A percentile compares a stretch with the other conserved stretches of the same genome.
Conservation (phyloP, 2,888 invertebrate genomes). For the Tryphoninae sp. region DNA sequence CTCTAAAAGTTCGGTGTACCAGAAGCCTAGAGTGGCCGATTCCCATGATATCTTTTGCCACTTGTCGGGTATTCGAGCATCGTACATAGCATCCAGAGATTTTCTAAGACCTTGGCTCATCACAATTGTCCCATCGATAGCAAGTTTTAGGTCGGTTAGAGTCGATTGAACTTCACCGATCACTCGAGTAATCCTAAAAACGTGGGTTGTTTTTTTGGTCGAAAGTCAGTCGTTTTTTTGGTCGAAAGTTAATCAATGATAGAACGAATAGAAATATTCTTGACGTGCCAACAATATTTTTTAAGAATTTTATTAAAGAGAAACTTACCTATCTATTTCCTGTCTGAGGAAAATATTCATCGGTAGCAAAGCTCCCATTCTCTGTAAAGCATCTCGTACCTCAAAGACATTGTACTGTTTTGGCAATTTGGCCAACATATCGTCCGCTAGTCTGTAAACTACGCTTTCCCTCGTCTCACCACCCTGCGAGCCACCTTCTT, state of each 20-base stretch:
- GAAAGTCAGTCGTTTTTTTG: too few relatives aligned
- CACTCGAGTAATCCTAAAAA: conserved; percentile 92
- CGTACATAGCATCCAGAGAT: conserved; percentile 97
- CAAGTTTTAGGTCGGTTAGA: conserved; percentile 93
- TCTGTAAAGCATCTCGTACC: conserved; percentile 92
- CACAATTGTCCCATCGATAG: conserved; percentile 98
- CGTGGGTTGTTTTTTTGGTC: too few relatives aligned
- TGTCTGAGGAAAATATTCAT: conserved; percentile 96
- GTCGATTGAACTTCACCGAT: conserved; percentile 90
- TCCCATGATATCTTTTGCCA: conserved; percentile 99
- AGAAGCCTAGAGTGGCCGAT: conserved; percentile 98
- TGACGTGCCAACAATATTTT: not conserved
- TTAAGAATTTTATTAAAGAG: not conserved
- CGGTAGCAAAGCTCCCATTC: conserved; percentile 96
- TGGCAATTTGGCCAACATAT: conserved; percentile 95
- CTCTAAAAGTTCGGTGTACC: conserved; percentile 98
- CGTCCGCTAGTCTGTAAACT: conserved; percentile 95
- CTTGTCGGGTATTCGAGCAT: conserved; percentile 94
- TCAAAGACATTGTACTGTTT: conserved; percentile 94
- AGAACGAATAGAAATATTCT: too few relatives aligned
- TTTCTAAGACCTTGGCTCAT: conserved; percentile 96
- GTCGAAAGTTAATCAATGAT: too few relatives aligned
- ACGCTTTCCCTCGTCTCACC: conserved; percentile 96
- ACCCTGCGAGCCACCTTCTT: conserved; percentile 94
- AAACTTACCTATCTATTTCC: conserved; percentile 83